phyloP scores from a whole-genome alignment of 1,140 invertebrate genomes.

The Alviniconcha marisindica region DNA sequence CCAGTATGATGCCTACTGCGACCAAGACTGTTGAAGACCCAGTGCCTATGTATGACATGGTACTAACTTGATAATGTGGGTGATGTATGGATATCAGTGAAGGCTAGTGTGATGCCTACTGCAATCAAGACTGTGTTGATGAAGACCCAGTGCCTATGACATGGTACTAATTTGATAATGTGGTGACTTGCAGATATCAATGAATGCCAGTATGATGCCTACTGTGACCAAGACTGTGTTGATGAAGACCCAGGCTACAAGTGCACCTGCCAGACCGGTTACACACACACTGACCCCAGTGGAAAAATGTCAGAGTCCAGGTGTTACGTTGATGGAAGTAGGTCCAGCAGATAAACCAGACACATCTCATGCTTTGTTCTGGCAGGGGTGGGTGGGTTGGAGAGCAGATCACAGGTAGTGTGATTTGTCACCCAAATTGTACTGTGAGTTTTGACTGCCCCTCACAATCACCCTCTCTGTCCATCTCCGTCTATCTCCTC shows the following conservation, averaged over 20 bases:
- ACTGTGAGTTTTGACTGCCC: neutral
- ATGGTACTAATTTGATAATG: too few relatives aligned
- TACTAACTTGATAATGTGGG: too few relatives aligned
- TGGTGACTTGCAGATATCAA: conserved; percentile 34
- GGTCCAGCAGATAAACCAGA: too few relatives aligned
- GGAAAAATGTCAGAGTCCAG: neutral
- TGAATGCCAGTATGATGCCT: conserved; percentile 29
- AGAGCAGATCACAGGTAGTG: too few relatives aligned
- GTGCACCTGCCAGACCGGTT: conserved; percentile 17
- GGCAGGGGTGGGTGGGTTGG: too few relatives aligned
- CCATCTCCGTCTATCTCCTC: neutral
- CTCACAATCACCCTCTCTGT: neutral
- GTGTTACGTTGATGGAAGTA: conserved; percentile 23
- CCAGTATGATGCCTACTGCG: conserved; percentile 27
- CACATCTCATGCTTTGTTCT: too few relatives aligned
- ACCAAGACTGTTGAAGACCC: conserved; percentile 7
- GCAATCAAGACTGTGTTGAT: conserved; percentile 23
- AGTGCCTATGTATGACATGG: too few relatives aligned
- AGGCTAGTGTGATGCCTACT: conserved; percentile 21
- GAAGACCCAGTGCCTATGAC: too few relatives aligned
- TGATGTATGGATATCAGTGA: conserved; percentile 30
- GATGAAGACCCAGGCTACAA: neutral
- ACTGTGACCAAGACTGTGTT: conserved; percentile 27
- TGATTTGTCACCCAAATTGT: too few relatives aligned
- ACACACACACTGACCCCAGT: neutral